A percentile compares a stretch with the other conserved stretches of the same genome.
Evolutionary conservation across 1,140 invertebrate genomes (phyloP).

Genomic region (Mya arenaria): DNA sequence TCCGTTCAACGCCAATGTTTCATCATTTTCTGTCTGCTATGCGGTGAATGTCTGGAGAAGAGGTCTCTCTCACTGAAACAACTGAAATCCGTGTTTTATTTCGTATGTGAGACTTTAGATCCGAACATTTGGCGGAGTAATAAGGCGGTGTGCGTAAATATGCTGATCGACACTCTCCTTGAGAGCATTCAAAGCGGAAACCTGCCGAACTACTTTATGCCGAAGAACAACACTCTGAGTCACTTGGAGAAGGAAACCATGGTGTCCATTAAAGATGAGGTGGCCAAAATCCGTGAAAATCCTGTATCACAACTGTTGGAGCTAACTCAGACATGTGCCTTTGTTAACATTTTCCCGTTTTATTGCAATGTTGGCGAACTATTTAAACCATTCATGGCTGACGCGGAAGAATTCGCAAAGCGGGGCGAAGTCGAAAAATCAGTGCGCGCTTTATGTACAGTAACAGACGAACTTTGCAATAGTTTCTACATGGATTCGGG

Average conservation of each 20-base stretch:
- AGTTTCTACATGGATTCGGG: slow-evolving; percentile 51
- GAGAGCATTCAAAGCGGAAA: slow-evolving; percentile 33
- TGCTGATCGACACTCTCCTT: slow-evolving; percentile 26
- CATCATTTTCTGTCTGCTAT: slow-evolving; percentile 46
- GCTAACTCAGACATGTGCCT: slow-evolving; percentile 11
- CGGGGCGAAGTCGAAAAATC: slow-evolving; percentile 15
- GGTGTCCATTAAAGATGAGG: neutral
- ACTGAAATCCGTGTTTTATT: slow-evolving; percentile 49
- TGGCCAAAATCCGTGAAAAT: slow-evolving; percentile 28
- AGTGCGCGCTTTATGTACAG: slow-evolving; percentile 7
- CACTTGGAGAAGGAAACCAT: slow-evolving; percentile 40
- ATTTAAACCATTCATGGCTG: slow-evolving; percentile 39
- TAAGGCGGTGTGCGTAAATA: slow-evolving; percentile 30
- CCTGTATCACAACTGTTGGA: slow-evolving; percentile 12
- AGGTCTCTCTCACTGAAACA: slow-evolving; percentile 12
- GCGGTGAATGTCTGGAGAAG: slow-evolving; percentile 28
- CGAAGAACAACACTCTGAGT: slow-evolving; percentile 47
- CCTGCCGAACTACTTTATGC: slow-evolving; percentile 48
- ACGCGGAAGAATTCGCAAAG: slow-evolving; percentile 31
- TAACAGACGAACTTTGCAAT: slow-evolving; percentile 46
- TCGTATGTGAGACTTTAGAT: slow-evolving; percentile 40
- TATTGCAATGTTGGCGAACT: slow-evolving; percentile 43
- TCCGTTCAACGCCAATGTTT: slow-evolving; percentile 48
- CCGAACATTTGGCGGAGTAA: slow-evolving; percentile 41
- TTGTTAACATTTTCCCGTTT: slow-evolving; percentile 53